A percentile compares a stretch with the other conserved stretches of the same genome.
Evolutionary conservation across 2,113 vertebrate species (phyloP).

Genomic region (Nesogale talazaci): DNA sequence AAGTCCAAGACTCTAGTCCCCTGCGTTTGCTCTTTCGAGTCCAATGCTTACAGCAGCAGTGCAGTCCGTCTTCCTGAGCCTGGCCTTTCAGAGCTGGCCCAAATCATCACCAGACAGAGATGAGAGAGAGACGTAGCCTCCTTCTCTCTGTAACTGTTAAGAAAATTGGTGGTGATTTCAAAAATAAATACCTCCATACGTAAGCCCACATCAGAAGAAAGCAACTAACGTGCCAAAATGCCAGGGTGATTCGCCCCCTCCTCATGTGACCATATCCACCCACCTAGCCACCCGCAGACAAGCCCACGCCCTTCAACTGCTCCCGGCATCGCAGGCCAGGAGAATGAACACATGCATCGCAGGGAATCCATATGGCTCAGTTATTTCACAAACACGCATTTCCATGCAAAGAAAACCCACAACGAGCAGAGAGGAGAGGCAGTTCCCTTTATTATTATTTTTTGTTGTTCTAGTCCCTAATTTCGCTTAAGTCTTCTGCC

Average conservation of each 20-base stretch:
- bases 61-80: not conserved
- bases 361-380: slow-evolving; percentile 64
- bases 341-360: slow-evolving; percentile 57
- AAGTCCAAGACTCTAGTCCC: not conserved
- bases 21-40: not conserved
- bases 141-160: not conserved
- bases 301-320: slow-evolving; percentile 63
- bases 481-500: slow-evolving; percentile 7
- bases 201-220: not conserved
- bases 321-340: slow-evolving; percentile 53
- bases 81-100: not conserved
- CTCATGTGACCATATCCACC: slow-evolving; percentile 47
- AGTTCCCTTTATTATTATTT: slow-evolving; percentile 25
- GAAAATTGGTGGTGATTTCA: not conserved
- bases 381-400: slow-evolving; percentile 65
- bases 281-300: slow-evolving; percentile 25
- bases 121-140: not conserved
- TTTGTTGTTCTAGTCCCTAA: slow-evolving; percentile 42
- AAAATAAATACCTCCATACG: slow-evolving; percentile 37
- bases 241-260: not conserved
- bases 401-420: slow-evolving; percentile 53
- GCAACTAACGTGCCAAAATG: slow-evolving; percentile 5
- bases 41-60: not conserved
- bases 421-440: slow-evolving; percentile 59
- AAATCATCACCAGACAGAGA: not conserved